Base-by-base conservation (phyloP, 1,140 invertebrate genomes). In the Drosophila rufa region DNA sequence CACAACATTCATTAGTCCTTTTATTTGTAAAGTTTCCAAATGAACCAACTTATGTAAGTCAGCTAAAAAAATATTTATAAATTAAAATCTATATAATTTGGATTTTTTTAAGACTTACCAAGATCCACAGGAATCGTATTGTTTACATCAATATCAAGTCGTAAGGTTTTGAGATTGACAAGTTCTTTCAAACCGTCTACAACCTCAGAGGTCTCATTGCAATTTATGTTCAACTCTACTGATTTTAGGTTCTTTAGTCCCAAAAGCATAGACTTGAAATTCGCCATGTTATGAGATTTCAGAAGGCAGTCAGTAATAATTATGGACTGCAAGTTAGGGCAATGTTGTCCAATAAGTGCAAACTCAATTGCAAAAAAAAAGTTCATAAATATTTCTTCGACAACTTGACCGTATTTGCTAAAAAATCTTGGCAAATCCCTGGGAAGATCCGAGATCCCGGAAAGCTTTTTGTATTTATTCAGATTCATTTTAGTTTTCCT, bases 381-480 rank as follows among this genome's bases (percentile, higher is more conserved):
- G 0, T 27, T 12, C 11, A 51, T 17, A 17, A 33, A 0, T 8
- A 51, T 33, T 51, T 51, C 50, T n/a, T 51, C 50, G 0, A 33
- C 50, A 19, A 12, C 3, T 19, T 33, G 11, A 1, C 50, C 50
- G 0, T 33, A 4, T 1, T 4, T 14, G 5, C n/a, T 11, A 14
- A 51, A 17, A 17, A 12, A 7, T 14, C 6, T 14, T 14, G 5
- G 0, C 2, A 33, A 12, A 51, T 33, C 2, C 11, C 11, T 2
- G 14, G 27, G 27, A 0, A 33, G 0, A 0, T 51, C 27, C 33
- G 27, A 33, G 2, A 0, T 8, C 0, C 0, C 6, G 42, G 2
- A 2, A 14, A 51, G 3, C n/a, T 17, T 51, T n/a, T 51, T 51
- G 30, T 19, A 33, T 6, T 51, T 6, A 33, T 33, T 51, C 5